Evolutionary conservation across 2,113 vertebrate species (phyloP), one percentile per base, ranked within the genome.

Genomic region (Piprites chloris): DNA sequence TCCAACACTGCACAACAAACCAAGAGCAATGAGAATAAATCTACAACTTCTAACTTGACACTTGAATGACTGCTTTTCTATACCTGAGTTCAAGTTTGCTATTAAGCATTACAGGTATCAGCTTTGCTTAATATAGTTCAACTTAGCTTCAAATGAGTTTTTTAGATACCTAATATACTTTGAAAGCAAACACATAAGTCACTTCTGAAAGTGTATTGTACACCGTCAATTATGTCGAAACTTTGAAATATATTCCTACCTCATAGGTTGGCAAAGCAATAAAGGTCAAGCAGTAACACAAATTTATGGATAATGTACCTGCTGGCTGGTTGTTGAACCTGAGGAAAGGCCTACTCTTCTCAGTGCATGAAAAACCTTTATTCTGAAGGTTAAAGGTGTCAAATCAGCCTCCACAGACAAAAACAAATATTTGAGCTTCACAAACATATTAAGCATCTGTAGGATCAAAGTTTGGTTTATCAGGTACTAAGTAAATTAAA

Each of bases 391-490:
- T 71, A 86, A 80, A 44, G 0, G 0, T 27, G 92, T 56, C 88
- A 78, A 59, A 77, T 41, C 62, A 67, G 73, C 68, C 52, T 84
- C 56, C 61, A 91, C 22, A 84, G 52, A 84, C 74, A 91, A 87
- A 91, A 87, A 35, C 76, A 95, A 92, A 90, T 95, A 93, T 95
- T 96, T 96, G 93, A 87, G 73, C 85, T 89, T 95, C 94, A 95
- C 89, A 88, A 84, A 88, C 55, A 73, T 65, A 71, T 71, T 63
- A 73, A 93, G 78, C 63, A 94, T 88, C 87, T 47, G 46, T 32
- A 90, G 67, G 85, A 97, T 90, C 91, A 88, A 94, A 96, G 87
- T 94, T 94, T 96, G 94, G 67, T 96, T 94, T 95, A 97, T 94
- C 72, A 47, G n/a, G 42, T 33, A 47, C 79, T 85, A 81, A 67